Conservation (phyloP, 2,113 vertebrate species). For the Clarias magur region DNA sequence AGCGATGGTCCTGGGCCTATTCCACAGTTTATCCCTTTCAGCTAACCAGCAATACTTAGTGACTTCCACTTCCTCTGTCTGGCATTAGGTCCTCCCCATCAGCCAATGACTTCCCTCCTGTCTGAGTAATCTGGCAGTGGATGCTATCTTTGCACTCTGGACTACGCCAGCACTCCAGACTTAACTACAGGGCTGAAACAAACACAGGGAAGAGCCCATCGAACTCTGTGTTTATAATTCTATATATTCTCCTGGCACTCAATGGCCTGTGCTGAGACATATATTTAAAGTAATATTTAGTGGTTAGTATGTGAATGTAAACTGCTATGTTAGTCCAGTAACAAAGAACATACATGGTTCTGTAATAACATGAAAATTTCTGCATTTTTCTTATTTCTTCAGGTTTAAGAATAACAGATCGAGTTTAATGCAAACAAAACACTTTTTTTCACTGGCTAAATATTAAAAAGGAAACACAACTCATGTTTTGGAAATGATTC, state of each 20-base stretch:
- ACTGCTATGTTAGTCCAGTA: background rate
- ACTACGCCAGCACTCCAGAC: conserved; percentile 31
- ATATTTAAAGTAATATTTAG: conserved; percentile 10
- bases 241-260: background rate
- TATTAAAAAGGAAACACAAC: background rate
- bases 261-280: conserved; percentile 1
- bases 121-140: conserved; percentile 32
- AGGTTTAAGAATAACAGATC: background rate
- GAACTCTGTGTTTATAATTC: conserved; percentile 24
- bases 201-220: conserved; percentile 15
- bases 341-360: background rate
- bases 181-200: conserved; percentile 48
- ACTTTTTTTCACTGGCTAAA: background rate
- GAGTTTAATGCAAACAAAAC: background rate
- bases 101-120: conserved; percentile 39
- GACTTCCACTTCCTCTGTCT: conserved; percentile 37
- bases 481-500: conserved; percentile 11
- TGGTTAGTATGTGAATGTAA: background rate
- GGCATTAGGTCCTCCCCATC: background rate
- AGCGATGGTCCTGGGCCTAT: background rate
- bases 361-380: background rate
- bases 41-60: conserved; percentile 36
- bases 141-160: conserved; percentile 8
- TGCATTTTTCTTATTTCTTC: background rate
- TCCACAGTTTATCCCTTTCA: background rate